Percentiles rank a stretch among this genome's conserved stretches.
Conservation (phyloP, 2,888 invertebrate genomes). For the Amphipoea oculea region DNA sequence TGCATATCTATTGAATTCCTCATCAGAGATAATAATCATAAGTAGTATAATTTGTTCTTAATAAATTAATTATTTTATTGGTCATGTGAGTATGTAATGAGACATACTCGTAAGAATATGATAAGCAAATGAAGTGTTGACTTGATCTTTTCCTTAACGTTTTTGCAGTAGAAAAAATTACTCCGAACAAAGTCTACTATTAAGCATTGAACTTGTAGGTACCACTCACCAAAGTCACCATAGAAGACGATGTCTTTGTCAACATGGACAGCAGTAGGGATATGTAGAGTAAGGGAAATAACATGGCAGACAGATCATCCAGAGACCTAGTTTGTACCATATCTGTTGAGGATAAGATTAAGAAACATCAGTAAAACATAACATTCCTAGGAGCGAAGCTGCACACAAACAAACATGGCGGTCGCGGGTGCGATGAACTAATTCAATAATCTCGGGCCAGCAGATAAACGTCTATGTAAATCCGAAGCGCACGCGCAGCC, state of each 20-base stretch:
- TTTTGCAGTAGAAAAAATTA: neutral
- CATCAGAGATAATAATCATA: slow-evolving; percentile 25
- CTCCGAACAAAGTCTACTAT: neutral
- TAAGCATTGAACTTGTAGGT: neutral
- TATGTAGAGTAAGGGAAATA: slow-evolving; percentile 1
- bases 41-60: neutral
- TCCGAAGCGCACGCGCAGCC: slow-evolving; percentile 39
- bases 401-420: slow-evolving; percentile 28
- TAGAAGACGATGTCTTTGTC: neutral
- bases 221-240: neutral
- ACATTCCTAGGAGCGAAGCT: slow-evolving; percentile 12
- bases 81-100: neutral
- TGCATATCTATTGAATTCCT: slow-evolving; percentile 31
- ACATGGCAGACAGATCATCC: neutral
- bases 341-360: slow-evolving; percentile 32
- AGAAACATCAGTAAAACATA: slow-evolving; percentile 30
- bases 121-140: neutral
- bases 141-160: neutral
- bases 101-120: neutral
- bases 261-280: neutral
- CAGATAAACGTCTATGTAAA: slow-evolving; percentile 60
- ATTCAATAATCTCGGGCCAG: slow-evolving; percentile 59
- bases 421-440: slow-evolving; percentile 62
- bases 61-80: slow-evolving; percentile 5
- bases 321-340: slow-evolving; percentile 10